Evolutionary conservation across 2,888 invertebrate genomes (phyloP), one percentile per base, ranked within the genome.

Genomic region (Agapostemon virescens): DNA sequence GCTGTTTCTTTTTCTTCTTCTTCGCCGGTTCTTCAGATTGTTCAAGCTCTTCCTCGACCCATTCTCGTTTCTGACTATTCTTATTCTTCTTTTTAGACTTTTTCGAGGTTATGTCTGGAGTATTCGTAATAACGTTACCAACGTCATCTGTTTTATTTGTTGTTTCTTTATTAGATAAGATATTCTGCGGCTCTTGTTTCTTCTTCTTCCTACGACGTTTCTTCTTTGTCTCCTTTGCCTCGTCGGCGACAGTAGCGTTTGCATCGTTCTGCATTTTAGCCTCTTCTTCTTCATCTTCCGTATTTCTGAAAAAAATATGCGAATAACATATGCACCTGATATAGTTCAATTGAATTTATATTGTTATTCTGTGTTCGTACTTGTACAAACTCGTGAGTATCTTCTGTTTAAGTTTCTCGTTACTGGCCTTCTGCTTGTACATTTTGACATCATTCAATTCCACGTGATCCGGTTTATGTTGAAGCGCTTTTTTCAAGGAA

Each of bases 401-500:
- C 93, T 96, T 97, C 88, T 94, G 95, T 93, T 98, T 98, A 52
- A 97, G 94, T 0, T 93, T 93, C 23, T 94, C 92, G 92, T 98
- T 97, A 40, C 94, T 93, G 0, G 96, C 96, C 92, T 97, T 98
- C 87, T 95, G 94, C 84, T 94, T 93, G 93, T 96, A 99, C 0
- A 95, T 95, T 79, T 95, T 95, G 17, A 96, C 95, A 81, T 99
- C 98, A 75, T 95, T 95, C 82, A 94, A 94, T 93, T 99, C 99
- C 20, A 96, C 95, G 74, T 96, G 94, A 7, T 96, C 96, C 0
- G 97, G 95, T 42, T 96, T 94, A 88, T 96, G 95, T 90, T 96
- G 96, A n/a, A 96, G 94, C 0, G 97, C 94, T 93, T 96, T 98
- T 93, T 98, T 98, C 6, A 99, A 93, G 0, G 98, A 97, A 86